Base-by-base conservation (phyloP, 2,113 vertebrate genomes). In the Salvelinus fontinalis region DNA sequence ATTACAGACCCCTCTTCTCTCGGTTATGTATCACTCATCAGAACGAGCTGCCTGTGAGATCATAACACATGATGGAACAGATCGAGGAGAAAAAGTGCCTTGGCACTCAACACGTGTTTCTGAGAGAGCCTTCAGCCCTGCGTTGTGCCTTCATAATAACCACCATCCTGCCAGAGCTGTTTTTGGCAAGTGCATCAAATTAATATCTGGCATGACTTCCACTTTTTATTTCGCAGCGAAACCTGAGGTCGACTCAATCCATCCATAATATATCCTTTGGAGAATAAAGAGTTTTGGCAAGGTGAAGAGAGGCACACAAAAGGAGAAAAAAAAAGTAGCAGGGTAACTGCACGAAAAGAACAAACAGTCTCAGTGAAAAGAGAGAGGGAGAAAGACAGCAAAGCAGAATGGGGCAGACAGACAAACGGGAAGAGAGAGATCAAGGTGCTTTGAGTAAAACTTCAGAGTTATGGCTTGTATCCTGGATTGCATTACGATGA, bases 121-220 rank as follows among this genome's bases (percentile, higher is more conserved):
- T 75, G 74, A 81, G 81, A 34, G 68, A 71, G 34, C 64, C 64
- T 77, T 73, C 76, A 68, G 74, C 62, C 73, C 68, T 22, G 66
- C 78, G 16, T 76, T 81, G 66, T 78, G 83, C 87, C 78, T 88
- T 70, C 78, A 57, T 65, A 71, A 71, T 24, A 83, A 83, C 84
- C 86, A 82, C 80, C 79, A 81, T 89, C 82, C 89, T 89, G 83
- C 74, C 20, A 3, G 68, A 67, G 85, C 76, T 80, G 80, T 81
- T 88, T 75, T 89, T 88, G 89, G 91, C 86, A 75, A 88, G 64
- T 68, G 77, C 75, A 71, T 80, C 57, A 85, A 84, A 91, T 87
- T 83, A 84, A 88, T 86, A 90, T 85, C 83, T 89, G 87, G 88
- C 85, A 29, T 3, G 1, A 66, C 69, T 91, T 81, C 83, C 83